A percentile compares a stretch with the other conserved stretches of the same genome.
phyloP scores from a whole-genome alignment of 2,113 vertebrate genomes.

The Pavo muticus region DNA sequence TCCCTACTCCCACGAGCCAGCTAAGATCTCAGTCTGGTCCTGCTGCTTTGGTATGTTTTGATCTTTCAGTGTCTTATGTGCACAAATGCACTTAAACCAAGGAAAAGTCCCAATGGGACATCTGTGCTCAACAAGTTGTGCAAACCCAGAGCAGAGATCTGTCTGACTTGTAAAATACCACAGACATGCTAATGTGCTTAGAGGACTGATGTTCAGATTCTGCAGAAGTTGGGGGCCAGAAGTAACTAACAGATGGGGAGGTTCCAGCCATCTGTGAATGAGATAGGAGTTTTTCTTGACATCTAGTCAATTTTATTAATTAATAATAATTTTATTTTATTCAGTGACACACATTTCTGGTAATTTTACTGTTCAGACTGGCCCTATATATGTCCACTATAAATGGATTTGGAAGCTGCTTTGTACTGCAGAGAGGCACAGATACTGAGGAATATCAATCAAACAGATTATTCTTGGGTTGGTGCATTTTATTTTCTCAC shows the following conservation, averaged over 20 bases:
- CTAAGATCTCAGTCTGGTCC: not conserved
- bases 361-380: not conserved
- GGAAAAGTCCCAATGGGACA: not conserved
- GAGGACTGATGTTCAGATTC: not conserved
- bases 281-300: slow-evolving; percentile 13
- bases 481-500: slow-evolving; percentile 16
- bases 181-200: not conserved
- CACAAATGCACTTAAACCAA: not conserved
- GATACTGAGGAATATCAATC: not conserved
- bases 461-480: not conserved
- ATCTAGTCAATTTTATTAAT: not conserved
- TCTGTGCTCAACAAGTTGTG: not conserved
- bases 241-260: slow-evolving; percentile 7
- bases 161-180: not conserved
- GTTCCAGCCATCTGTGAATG: not conserved
- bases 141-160: not conserved
- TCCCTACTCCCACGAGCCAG: not conserved
- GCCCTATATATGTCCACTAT: not conserved
- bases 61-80: not conserved
- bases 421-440: not conserved
- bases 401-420: not conserved
- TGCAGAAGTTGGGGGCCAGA: not conserved
- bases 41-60: not conserved
- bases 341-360: not conserved
- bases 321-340: slow-evolving; percentile 6